These are phyloP conservation scores for Apamea anceps DNA, from an alignment of 2,888 invertebrate genomes.

Conservation along the genomic window DNA sequence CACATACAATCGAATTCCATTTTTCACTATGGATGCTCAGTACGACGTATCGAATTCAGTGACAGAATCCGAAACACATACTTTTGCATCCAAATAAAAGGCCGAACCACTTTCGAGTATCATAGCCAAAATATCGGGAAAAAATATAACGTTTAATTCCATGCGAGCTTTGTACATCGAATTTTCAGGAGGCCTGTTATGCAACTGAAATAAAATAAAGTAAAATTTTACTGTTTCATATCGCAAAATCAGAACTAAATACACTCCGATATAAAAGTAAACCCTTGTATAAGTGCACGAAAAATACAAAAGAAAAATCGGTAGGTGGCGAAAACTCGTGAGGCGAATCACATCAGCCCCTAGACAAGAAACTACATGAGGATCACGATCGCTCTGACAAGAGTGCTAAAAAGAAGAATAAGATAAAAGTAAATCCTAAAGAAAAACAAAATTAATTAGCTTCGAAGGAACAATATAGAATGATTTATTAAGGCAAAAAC, in stretches of 20 bases:
- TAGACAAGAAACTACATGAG: neutral
- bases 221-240: neutral
- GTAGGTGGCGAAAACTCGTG: neutral
- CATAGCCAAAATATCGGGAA: neutral
- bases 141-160: slow-evolving; percentile 4
- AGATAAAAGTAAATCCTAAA: slow-evolving; percentile 14
- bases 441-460: slow-evolving; percentile 40
- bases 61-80: neutral
- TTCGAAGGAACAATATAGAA: slow-evolving; percentile 24
- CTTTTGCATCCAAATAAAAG: neutral
- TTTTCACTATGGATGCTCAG: slow-evolving; percentile 7
- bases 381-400: neutral
- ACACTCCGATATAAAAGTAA: neutral
- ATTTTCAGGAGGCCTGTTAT: neutral
- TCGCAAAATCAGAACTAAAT: neutral
- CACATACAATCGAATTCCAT: slow-evolving; percentile 14
- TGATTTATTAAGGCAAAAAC: slow-evolving; percentile 50
- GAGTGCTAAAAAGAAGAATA: neutral
- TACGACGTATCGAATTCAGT: neutral
- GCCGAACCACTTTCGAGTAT: neutral
- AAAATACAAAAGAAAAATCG: neutral
- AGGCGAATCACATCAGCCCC: neutral
- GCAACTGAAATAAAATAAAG: slow-evolving; percentile 6
- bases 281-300: neutral
- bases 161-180: neutral